phyloP scores from a whole-genome alignment of 2,797 vertebrate genomes.

The Microchirus variegatus region DNA sequence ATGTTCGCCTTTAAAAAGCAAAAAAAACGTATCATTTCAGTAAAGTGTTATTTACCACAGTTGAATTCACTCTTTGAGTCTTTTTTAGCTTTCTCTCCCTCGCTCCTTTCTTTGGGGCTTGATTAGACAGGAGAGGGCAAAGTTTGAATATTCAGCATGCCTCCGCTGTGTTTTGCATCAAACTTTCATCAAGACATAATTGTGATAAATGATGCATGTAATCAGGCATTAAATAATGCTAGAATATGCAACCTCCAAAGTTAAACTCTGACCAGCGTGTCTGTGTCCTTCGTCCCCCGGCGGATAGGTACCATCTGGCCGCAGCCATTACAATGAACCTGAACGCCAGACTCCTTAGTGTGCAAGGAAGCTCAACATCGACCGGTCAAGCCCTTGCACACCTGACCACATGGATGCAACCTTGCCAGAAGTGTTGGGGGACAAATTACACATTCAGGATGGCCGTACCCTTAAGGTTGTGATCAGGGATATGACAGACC shows the following conservation, averaged over 20 bases:
- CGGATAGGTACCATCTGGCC: conserved; percentile 86
- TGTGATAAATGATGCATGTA: conserved; percentile 89
- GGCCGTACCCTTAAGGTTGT: conserved; percentile 52
- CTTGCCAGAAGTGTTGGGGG: conserved; percentile 81
- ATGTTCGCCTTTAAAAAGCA: conserved; percentile 32
- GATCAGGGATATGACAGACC: conserved; percentile 21
- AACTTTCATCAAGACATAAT: conserved; percentile 87
- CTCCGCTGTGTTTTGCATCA: conserved; percentile 83
- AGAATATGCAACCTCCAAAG: conserved; percentile 85
- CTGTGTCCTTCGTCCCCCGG: conserved; percentile 81
- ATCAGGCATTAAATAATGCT: conserved; percentile 85
- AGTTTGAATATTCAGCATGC: conserved; percentile 80
- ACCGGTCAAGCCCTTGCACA: conserved; percentile 77
- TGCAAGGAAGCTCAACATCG: conserved; percentile 81
- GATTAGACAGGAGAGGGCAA: conserved; percentile 81
- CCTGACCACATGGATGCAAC: conserved; percentile 82
- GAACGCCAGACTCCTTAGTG: conserved; percentile 83
- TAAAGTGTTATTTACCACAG: conserved; percentile 28
- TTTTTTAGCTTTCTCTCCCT: conserved; percentile 23
- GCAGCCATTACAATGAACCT: conserved; percentile 78
- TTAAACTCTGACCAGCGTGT: conserved; percentile 81
- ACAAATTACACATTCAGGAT: conserved; percentile 79
- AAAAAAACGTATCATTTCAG: conserved; percentile 24
- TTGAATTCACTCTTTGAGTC: conserved; percentile 13
- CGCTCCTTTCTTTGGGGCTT: conserved; percentile 55